Conservation (phyloP, 1,140 invertebrate species). For the Atta colombica region DNA sequence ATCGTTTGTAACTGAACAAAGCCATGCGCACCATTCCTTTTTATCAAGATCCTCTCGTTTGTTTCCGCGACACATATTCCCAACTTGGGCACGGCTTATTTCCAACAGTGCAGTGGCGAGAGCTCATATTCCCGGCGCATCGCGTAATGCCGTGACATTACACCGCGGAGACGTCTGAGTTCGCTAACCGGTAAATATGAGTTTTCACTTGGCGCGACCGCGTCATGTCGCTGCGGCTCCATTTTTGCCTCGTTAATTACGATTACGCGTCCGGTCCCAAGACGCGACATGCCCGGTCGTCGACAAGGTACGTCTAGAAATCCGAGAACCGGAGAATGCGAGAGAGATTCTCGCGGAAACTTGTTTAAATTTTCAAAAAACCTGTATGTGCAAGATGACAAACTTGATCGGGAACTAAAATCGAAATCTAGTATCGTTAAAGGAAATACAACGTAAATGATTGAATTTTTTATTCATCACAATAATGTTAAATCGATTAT, state of each 20-base stretch:
- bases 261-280: conserved; percentile 73
- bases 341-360: conserved; percentile 15
- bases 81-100: conserved; percentile 66
- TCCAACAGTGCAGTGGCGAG: conserved; percentile 40
- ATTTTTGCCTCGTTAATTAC: conserved; percentile 78
- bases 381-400: background rate
- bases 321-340: conserved; percentile 12
- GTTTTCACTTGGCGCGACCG: conserved; percentile 73
- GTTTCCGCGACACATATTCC: conserved; percentile 57
- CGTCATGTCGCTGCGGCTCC: conserved; percentile 34
- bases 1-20: conserved; percentile 47
- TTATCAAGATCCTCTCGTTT: conserved; percentile 68
- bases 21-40: conserved; percentile 26
- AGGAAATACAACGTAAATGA: background rate
- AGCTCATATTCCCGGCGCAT: conserved; percentile 68
- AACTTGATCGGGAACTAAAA: background rate
- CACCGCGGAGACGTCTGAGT: conserved; percentile 74
- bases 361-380: background rate
- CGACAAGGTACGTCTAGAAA: conserved; percentile 31
- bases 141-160: conserved; percentile 74
- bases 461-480: background rate
- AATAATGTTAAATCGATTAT: background rate
- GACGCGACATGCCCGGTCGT: conserved; percentile 49
- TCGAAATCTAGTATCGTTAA: background rate
- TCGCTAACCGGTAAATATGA: conserved; percentile 79